Evolutionary conservation across 2,888 invertebrate species (phyloP).

Genomic region (Acronicta psi): DNA sequence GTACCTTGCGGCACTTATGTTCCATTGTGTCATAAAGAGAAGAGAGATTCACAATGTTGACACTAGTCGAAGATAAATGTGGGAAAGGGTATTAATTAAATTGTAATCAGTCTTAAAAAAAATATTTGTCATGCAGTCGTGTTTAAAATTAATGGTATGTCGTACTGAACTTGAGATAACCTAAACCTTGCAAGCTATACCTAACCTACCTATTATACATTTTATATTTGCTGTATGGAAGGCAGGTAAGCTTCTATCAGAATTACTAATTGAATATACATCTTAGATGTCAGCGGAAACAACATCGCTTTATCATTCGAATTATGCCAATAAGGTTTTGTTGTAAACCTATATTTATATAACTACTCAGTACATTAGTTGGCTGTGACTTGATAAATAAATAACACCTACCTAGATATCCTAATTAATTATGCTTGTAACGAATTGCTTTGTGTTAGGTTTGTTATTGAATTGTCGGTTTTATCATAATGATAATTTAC

Average conservation of each 20-base stretch:
- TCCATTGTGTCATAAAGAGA: not conserved
- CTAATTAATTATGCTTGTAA: constrained; percentile 42
- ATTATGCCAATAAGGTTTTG: constrained; percentile 6
- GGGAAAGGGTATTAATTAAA: too few relatives aligned
- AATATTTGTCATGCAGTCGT: too few relatives aligned
- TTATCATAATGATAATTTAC: not conserved
- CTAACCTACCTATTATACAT: too few relatives aligned
- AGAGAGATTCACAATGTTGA: not conserved
- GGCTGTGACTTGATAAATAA: constrained; percentile 12
- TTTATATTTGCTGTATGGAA: too few relatives aligned
- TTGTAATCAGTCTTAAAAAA: too few relatives aligned
- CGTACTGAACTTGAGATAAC: too few relatives aligned
- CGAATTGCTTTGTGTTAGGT: constrained; percentile 33
- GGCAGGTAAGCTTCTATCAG: too few relatives aligned
- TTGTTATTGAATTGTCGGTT: constrained; percentile 13
- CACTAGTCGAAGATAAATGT: not conserved
- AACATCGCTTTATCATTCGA: not conserved
- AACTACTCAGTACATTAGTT: not conserved
- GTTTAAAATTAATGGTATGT: too few relatives aligned
- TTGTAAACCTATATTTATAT: too few relatives aligned
- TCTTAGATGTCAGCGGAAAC: not conserved
- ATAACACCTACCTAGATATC: constrained; percentile 1
- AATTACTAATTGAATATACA: not conserved
- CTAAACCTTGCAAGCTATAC: too few relatives aligned
- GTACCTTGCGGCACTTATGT: not conserved